These are phyloP conservation scores for Tachina fera DNA, from an alignment of 2,888 invertebrate species.

Conservation along the genomic window DNA sequence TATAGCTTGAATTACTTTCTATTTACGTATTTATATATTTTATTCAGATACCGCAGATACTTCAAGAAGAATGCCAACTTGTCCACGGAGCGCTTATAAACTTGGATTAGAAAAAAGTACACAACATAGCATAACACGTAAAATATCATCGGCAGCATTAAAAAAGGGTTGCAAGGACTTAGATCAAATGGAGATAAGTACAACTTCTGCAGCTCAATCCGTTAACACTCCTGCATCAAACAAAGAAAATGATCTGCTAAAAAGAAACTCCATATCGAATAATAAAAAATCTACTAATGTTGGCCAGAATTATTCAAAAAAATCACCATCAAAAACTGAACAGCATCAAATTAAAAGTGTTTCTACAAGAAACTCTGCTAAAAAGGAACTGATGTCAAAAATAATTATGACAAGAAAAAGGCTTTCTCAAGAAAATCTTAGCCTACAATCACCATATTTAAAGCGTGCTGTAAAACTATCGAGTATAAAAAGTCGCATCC, in stretches of 20 bases:
- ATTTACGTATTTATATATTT: neutral
- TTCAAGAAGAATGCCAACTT: neutral
- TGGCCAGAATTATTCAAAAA: neutral
- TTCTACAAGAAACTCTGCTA: conserved; percentile 76
- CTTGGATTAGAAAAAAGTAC: neutral
- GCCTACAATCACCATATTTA: conserved; percentile 66
- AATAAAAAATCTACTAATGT: neutral
- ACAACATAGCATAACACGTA: neutral
- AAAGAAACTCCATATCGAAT: conserved; percentile 10
- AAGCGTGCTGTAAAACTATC: neutral
- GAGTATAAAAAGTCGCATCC: conserved; percentile 54
- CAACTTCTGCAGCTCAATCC: neutral
- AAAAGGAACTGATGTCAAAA: conserved; percentile 72
- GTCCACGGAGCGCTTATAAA: neutral
- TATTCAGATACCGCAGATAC: neutral
- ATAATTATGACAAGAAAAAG: conserved; percentile 78
- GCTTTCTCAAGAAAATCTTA: conserved; percentile 80
- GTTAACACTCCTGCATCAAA: conserved; percentile 18
- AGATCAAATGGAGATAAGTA: neutral
- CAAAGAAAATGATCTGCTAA: conserved; percentile 44
- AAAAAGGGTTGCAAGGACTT: neutral
- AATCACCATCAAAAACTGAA: neutral
- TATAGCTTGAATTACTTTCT: neutral
- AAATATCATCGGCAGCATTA: neutral
- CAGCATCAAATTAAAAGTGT: conserved; percentile 11